These are phyloP conservation scores for Oophaga pumilio DNA, from an alignment of 2,113 vertebrate genomes.

Conservation along the genomic window DNA sequence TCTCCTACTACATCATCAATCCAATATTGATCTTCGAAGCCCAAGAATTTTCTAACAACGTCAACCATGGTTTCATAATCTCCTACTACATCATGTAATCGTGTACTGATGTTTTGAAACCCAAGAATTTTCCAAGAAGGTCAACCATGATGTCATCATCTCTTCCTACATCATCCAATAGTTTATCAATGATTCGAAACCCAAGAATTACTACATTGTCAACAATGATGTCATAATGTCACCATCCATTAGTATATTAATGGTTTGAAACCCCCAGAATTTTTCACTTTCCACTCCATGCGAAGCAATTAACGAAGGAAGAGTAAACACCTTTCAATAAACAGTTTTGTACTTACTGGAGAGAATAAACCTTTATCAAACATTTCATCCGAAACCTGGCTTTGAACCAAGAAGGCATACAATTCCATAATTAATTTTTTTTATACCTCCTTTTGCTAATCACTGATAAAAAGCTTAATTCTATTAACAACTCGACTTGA, in stretches of 20 bases:
- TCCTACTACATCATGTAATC: no score
- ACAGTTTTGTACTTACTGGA: slow-evolving; percentile 78
- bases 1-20: no score
- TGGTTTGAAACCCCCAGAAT: not conserved
- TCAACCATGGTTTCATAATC: no score
- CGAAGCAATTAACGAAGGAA: not conserved
- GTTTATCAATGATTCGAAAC: no score
- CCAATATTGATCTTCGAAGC: no score
- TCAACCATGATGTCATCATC: not conserved
- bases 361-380: slow-evolving; percentile 76
- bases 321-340: slow-evolving; percentile 71
- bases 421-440: slow-evolving; percentile 84
- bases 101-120: no score
- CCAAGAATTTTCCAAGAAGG: not conserved
- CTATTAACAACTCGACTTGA: slow-evolving; percentile 85
- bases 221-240: no score
- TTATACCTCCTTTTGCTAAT: slow-evolving; percentile 84
- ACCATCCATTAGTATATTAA: not conserved
- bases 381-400: slow-evolving; percentile 83
- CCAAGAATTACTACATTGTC: not conserved
- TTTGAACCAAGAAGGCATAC: slow-evolving; percentile 83
- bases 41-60: no score
- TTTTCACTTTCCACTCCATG: not conserved
- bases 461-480: slow-evolving; percentile 88
- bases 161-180: no score